Evolutionary conservation across 2,113 vertebrate genomes (phyloP).

Genomic region (Hylia prasina): DNA sequence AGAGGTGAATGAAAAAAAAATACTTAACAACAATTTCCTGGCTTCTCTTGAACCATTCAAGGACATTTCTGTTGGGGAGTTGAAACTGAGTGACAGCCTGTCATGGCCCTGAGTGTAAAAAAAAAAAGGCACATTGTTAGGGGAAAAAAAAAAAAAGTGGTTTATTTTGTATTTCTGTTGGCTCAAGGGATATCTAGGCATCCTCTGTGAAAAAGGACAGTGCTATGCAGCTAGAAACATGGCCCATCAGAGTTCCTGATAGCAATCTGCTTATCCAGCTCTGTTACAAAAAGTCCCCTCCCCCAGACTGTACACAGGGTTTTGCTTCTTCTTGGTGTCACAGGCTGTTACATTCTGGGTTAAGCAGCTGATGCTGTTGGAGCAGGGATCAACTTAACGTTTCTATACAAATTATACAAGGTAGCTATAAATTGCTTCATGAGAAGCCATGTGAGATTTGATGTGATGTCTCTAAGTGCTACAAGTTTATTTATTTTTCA

Average conservation of each 20-base stretch:
- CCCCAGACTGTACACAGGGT: not conserved
- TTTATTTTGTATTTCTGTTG: slow-evolving; percentile 16
- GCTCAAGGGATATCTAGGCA: slow-evolving; percentile 20
- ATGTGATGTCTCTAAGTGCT: slow-evolving; percentile 6
- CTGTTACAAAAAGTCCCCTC: not conserved
- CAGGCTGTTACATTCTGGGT: slow-evolving; percentile 19
- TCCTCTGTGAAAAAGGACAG: slow-evolving; percentile 16
- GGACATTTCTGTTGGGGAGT: not conserved
- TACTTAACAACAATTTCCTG: not conserved
- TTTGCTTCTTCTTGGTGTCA: not conserved
- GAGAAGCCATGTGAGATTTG: slow-evolving; percentile 29
- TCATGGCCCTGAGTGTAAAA: not conserved
- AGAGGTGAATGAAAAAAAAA: slow-evolving; percentile 46
- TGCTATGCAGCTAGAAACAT: slow-evolving; percentile 14
- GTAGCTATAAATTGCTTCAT: slow-evolving; percentile 38
- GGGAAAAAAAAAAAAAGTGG: not conserved
- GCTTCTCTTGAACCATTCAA: slow-evolving; percentile 27
- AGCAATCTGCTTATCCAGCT: slow-evolving; percentile 44
- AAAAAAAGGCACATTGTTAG: not conserved
- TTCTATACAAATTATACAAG: slow-evolving; percentile 31
- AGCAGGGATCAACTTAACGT: not conserved
- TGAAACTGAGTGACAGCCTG: slow-evolving; percentile 4
- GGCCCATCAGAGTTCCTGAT: not conserved
- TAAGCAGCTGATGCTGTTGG: not conserved
- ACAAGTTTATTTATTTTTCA: slow-evolving; percentile 42